A percentile compares a stretch with the other conserved stretches of the same genome.
phyloP scores from a whole-genome alignment of 2,113 vertebrate genomes.

The Labrus mixtus region DNA sequence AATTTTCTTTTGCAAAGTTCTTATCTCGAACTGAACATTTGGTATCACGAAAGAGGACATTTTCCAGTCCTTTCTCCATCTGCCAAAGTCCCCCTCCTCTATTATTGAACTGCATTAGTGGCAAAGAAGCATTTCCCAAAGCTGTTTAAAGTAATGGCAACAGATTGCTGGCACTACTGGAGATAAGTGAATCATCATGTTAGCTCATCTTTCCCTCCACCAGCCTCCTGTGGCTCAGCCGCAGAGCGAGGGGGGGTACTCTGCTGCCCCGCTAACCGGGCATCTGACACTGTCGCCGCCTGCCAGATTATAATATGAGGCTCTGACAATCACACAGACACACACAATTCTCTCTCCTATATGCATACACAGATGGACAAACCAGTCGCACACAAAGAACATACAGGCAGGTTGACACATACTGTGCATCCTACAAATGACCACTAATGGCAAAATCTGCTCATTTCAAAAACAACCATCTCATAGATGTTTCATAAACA shows the following conservation, averaged over 20 bases:
- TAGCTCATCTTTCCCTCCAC: slow-evolving; percentile 43
- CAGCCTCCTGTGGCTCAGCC: slow-evolving; percentile 37
- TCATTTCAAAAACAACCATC: slow-evolving; percentile 29
- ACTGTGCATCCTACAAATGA: not conserved
- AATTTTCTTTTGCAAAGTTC: not conserved
- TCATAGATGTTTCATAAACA: slow-evolving; percentile 43
- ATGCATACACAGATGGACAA: not conserved
- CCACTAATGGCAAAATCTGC: slow-evolving; percentile 16
- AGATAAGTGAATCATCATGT: slow-evolving; percentile 73
- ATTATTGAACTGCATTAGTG: slow-evolving; percentile 23
- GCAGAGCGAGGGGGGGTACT: slow-evolving; percentile 28
- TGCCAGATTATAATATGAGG: slow-evolving; percentile 49
- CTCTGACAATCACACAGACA: slow-evolving; percentile 20
- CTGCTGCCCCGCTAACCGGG: slow-evolving; percentile 50
- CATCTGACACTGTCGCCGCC: slow-evolving; percentile 67
- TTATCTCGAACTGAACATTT: too few species aligned
- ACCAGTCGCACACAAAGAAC: not conserved
- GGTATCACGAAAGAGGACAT: not conserved
- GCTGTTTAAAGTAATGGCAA: slow-evolving; percentile 60
- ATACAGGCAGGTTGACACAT: not conserved
- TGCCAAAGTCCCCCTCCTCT: not conserved
- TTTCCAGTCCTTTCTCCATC: not conserved
- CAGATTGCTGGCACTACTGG: slow-evolving; percentile 66
- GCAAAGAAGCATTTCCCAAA: slow-evolving; percentile 46
- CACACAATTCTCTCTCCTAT: not conserved